phyloP scores from a whole-genome alignment of 2,797 vertebrate species.

The Apogon talboti region DNA sequence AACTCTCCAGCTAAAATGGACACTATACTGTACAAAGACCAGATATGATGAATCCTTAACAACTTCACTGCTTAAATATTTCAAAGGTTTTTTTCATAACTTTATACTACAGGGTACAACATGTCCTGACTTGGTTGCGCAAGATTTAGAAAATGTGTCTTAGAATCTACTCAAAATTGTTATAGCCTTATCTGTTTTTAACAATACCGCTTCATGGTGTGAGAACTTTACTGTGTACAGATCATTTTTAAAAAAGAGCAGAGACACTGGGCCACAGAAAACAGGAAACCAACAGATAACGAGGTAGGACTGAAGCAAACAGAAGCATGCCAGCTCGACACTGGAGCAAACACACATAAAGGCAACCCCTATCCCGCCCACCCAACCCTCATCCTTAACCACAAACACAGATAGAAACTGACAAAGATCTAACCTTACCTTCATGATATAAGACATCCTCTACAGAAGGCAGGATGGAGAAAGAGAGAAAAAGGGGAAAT shows the following conservation, averaged over 20 bases:
- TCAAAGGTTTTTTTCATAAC: too few relatives aligned
- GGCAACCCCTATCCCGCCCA: slow-evolving; percentile 50
- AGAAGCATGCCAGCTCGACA: slow-evolving; percentile 70
- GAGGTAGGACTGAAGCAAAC: slow-evolving; percentile 57
- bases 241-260: slow-evolving; percentile 32
- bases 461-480: slow-evolving; percentile 93
- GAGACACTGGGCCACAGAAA: slow-evolving; percentile 55
- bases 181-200: slow-evolving; percentile 3
- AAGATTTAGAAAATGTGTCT: too few relatives aligned
- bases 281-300: slow-evolving; percentile 76
- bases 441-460: slow-evolving; percentile 99
- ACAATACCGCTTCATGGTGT: slow-evolving; percentile 8
- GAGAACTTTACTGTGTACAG: slow-evolving; percentile 33
- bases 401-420: slow-evolving; percentile 56
- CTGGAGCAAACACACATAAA: slow-evolving; percentile 44
- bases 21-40: too few relatives aligned
- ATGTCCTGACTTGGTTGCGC: too few relatives aligned
- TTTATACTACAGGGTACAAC: too few relatives aligned
- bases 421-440: slow-evolving; percentile 94
- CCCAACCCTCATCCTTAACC: slow-evolving; percentile 36
- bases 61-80: too few relatives aligned
- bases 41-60: too few relatives aligned
- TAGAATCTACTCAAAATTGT: too few relatives aligned
- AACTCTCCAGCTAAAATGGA: too few relatives aligned
- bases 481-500: slow-evolving; percentile 89